Evolutionary conservation across 2,113 vertebrate species (phyloP), one percentile per base, ranked within the genome.

Genomic region (Solenodon paradoxus): DNA sequence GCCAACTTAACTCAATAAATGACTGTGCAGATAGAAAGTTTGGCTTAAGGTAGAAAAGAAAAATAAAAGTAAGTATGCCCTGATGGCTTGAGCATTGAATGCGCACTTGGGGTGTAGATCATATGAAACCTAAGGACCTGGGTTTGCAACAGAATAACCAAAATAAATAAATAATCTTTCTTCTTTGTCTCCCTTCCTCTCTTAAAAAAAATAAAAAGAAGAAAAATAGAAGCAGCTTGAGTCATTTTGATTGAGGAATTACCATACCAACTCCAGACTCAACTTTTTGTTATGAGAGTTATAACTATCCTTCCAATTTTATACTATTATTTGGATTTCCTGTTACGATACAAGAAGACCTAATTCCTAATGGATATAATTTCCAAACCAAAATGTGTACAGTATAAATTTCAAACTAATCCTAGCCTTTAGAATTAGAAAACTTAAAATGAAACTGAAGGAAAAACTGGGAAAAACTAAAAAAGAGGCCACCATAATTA

Each of bases 401-500:
- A 53, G 9, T 77, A 35, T 40, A 59, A 47, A 82, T 61, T 95
- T 91, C 64, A 87, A 75, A 80, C 47, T 47, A 28, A 90, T 40
- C 16, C n/a, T 81, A 82, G 28, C 51, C 40, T 95, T 93, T 32
- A 63, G 17, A 92, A 63, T 68, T 68, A 96, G 59, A 55, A 68
- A 86, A 19, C 12, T n/a, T 83, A 57, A 82, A 24, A 51, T n/a
- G 49, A n/a, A n/a, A n/a, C n/a, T n/a, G 42, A 69, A 63, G 13
- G 7, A 61, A 83, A 87, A 68, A 9, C 45, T 75, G 3, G 12
- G 78, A 66, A 24, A 57, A 79, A 80, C 30, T 79, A 83, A 42
- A 61, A n/a, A 61, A 7, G 24, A 93, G n/a, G 47, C 28, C 13
- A 77, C 9, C 4, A 69, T 61, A 47, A 72, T 86, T 40, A 75